Evolutionary conservation across 2,888 invertebrate species (phyloP).

Genomic region (Platycheirus rosarum): DNA sequence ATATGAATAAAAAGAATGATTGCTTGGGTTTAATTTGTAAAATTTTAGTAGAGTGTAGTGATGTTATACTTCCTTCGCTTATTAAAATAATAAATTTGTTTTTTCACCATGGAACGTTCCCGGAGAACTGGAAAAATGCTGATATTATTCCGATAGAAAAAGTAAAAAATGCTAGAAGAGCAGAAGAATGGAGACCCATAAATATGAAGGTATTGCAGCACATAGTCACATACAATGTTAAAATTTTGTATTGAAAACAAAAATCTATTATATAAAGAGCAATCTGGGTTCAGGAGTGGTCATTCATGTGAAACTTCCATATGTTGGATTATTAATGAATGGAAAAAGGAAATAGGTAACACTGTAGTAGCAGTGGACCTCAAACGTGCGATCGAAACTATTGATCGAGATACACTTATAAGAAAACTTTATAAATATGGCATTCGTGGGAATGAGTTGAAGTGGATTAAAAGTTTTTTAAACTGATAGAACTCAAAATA

Average conservation of each 20-base stretch:
- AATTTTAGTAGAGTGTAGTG: not conserved
- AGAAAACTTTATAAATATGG: slow-evolving; percentile 2
- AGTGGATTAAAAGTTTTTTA: slow-evolving; percentile 1
- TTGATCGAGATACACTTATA: not conserved
- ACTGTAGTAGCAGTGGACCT: not conserved
- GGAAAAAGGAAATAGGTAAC: not conserved
- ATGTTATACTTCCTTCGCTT: not conserved
- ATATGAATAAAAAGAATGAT: too few species aligned
- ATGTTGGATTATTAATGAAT: slow-evolving; percentile 1
- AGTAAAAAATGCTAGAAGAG: not conserved
- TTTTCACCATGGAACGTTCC: not conserved
- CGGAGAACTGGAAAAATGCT: not conserved
- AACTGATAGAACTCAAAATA: too few species aligned
- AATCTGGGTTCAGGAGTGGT: not conserved
- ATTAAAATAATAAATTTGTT: not conserved
- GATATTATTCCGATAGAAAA: not conserved
- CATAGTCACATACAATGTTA: too few species aligned
- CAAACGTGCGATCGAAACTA: not conserved
- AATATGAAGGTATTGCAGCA: not conserved
- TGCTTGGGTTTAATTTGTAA: too few species aligned
- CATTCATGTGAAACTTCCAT: not conserved
- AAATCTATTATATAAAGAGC: not conserved
- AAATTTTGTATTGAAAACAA: not conserved
- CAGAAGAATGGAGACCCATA: not conserved
- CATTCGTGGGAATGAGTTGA: not conserved